Evolutionary conservation across 2,888 invertebrate genomes (phyloP).

Genomic region (Pardosa pseudoannulata): DNA sequence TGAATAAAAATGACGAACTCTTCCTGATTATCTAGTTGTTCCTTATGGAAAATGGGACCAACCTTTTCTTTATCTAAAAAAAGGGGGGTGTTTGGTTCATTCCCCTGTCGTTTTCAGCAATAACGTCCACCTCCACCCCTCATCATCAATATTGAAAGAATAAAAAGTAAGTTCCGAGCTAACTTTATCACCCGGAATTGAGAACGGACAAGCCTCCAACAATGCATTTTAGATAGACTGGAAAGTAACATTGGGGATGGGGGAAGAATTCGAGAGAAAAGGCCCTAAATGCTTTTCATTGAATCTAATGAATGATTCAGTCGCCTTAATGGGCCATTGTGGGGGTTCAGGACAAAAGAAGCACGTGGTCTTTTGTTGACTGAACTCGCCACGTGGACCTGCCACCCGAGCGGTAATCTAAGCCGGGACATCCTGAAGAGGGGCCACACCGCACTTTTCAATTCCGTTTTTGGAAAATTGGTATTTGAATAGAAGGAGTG

Average conservation of each 20-base stretch:
- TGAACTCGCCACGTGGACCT: slow-evolving; percentile 32
- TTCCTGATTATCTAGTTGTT: too few relatives aligned
- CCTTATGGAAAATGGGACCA: slow-evolving; percentile 3
- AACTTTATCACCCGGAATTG: slow-evolving; percentile 39
- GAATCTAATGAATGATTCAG: slow-evolving; percentile 68
- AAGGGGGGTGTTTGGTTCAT: neutral
- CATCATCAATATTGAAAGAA: too few relatives aligned
- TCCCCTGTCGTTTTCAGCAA: neutral
- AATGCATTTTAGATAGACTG: slow-evolving; percentile 4
- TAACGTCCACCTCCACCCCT: too few relatives aligned
- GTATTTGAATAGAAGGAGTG: neutral
- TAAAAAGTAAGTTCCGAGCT: slow-evolving; percentile 35
- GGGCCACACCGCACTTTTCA: neutral
- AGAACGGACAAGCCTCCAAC: neutral
- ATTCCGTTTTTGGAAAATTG: neutral
- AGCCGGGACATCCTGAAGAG: slow-evolving; percentile 4
- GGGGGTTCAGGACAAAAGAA: slow-evolving; percentile 29
- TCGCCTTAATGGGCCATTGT: slow-evolving; percentile 57
- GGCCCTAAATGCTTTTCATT: slow-evolving; percentile 32
- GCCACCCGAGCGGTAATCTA: slow-evolving; percentile 12
- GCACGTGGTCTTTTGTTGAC: slow-evolving; percentile 59
- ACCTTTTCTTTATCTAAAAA: neutral
- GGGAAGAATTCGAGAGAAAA: neutral
- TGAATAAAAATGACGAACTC: too few relatives aligned
- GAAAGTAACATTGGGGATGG: too few relatives aligned